A percentile compares a stretch with the other conserved stretches of the same genome.
Evolutionary conservation across 2,888 invertebrate genomes (phyloP).

Genomic region (Athalia cordata): DNA sequence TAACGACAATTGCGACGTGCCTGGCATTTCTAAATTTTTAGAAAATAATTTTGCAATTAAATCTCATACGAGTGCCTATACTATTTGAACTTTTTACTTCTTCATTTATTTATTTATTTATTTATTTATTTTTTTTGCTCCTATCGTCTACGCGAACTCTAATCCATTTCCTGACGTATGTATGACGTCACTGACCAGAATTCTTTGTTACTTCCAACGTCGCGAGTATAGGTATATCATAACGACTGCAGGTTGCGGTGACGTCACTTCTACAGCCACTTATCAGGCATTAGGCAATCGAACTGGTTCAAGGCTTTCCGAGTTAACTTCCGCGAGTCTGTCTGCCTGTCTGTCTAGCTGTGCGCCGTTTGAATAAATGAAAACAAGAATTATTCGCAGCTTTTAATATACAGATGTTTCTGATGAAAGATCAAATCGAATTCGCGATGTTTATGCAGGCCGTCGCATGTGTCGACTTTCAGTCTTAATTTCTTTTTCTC

Average conservation of each 20-base stretch:
- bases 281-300: slow-evolving; percentile 36
- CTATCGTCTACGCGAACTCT: too few relatives aligned
- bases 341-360: background rate
- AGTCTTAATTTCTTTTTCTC: background rate
- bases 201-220: background rate
- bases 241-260: background rate
- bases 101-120: too few relatives aligned
- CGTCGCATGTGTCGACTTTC: background rate
- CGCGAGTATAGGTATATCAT: background rate
- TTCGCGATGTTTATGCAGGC: background rate
- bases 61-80: too few relatives aligned
- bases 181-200: background rate
- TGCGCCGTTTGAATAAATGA: background rate
- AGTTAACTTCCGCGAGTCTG: background rate
- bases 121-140: background rate
- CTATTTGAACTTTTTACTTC: background rate
- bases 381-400: too few relatives aligned
- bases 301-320: slow-evolving; percentile 16
- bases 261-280: slow-evolving; percentile 20
- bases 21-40: too few relatives aligned
- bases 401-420: too few relatives aligned
- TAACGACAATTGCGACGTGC: too few relatives aligned
- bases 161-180: background rate
- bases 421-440: too few relatives aligned
- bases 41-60: too few relatives aligned